Conservation (phyloP, 2,888 invertebrate genomes). For the Entomobrya proxima region DNA sequence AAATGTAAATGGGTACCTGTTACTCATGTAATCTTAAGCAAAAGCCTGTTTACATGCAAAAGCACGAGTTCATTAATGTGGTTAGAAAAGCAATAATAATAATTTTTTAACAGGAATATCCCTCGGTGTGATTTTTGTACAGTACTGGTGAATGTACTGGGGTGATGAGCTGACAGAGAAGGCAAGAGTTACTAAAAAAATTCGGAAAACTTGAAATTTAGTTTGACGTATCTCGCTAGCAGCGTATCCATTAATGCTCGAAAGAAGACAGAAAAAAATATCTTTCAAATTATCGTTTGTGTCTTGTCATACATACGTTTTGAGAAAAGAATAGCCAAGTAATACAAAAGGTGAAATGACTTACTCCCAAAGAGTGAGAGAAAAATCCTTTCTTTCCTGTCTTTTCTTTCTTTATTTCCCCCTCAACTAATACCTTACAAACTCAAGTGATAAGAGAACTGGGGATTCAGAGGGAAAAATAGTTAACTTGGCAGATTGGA, state of each 20-base stretch:
- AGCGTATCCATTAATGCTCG: conserved; percentile 14
- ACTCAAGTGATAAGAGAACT: background rate
- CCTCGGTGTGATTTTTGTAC: no score
- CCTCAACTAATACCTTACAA: conserved; percentile 4
- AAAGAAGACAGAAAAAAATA: conserved; percentile 5
- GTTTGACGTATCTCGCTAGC: background rate
- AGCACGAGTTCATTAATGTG: no score
- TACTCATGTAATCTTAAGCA: no score
- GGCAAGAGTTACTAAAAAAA: background rate
- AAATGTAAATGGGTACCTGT: no score
- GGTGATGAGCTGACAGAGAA: no score
- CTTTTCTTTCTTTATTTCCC: conserved; percentile 57
- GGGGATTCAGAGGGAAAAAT: conserved; percentile 22
- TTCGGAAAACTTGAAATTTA: background rate
- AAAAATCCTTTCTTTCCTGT: conserved; percentile 56
- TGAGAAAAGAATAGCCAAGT: conserved; percentile 31
- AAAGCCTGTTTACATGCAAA: no score
- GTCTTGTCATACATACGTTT: conserved; percentile 53
- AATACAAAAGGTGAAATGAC: conserved; percentile 61
- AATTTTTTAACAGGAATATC: no score
- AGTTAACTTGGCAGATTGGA: conserved; percentile 69
- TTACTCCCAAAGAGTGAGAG: conserved; percentile 56
- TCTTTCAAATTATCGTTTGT: conserved; percentile 61
- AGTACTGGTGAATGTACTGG: no score
- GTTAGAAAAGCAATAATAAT: no score